Evolutionary conservation across 2,113 vertebrate genomes (phyloP), one percentile per base, ranked within the genome.

Genomic region (Oenanthe oenanthe): DNA sequence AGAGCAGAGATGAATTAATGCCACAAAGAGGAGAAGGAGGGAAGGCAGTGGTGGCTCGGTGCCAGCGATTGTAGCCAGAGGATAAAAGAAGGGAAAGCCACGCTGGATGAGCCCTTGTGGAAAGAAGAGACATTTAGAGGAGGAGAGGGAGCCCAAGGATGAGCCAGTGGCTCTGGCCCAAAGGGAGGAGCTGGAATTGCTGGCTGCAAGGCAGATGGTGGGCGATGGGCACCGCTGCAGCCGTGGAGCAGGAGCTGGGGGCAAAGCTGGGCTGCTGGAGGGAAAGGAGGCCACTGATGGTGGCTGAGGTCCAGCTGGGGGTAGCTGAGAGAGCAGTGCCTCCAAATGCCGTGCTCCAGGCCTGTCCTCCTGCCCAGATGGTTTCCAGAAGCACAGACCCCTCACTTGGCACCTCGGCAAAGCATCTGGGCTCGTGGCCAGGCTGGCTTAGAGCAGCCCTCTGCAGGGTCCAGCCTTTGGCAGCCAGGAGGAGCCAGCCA

Each of bases 201-300:
- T 4, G 28, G 25, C 3, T 9, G 32, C 4, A 1, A 48, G 34
- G 84, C 60, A 60, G 76, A 6, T 16, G 2, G 67, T 7, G 47
- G 36, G 43, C 0, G 16, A 8, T 11, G 1, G 11, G n/a, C 43
- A 13, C 12, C 0, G 0, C 7, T 18, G 19, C 5, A 24, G 25
- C 45, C 38, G 85, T 36, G 48, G 57, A 28, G 45, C 5, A 12
- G 18, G 45, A 40, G 7, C 1, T 24, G 53, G 63, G 70, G 66
- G 6, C 34, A 51, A 43, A 75, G 53, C 75, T 56, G 51, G 3
- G 4, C 1, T 31, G 31, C 42, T 32, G 77, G 56, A 61, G n/a
- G 77, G 47, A 29, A 32, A 10, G 25, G n/a, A 42, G 50, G 12
- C 25, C 19, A 3, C 50, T 2, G 11, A 3, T 0, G 1, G 19